These are phyloP conservation scores for Morpho achilles DNA, from an alignment of 2,888 invertebrate species.

Conservation along the genomic window DNA sequence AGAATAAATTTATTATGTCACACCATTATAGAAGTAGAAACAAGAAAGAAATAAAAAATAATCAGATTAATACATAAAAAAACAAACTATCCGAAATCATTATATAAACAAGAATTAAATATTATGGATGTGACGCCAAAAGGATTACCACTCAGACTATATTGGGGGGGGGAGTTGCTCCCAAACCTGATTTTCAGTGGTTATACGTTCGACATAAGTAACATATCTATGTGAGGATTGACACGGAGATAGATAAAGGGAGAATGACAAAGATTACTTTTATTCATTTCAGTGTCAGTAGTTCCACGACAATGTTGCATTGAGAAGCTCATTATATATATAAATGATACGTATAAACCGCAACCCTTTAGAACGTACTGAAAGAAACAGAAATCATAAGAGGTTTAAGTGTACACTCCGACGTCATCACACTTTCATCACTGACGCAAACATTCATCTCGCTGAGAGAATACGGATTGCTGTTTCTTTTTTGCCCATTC, in stretches of 20 bases:
- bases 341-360: constrained; percentile 3
- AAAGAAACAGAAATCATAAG: constrained; percentile 17
- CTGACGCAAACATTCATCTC: constrained; percentile 18
- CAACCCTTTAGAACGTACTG: constrained; percentile 2
- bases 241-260: neutral
- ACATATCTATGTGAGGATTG: neutral
- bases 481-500: constrained; percentile 23
- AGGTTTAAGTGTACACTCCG: constrained; percentile 16
- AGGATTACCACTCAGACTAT: too few species aligned
- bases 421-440: constrained; percentile 21
- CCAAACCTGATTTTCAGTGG: too few species aligned
- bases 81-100: too few species aligned
- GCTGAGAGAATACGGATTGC: constrained; percentile 21
- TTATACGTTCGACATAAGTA: neutral
- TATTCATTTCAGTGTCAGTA: neutral
- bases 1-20: too few species aligned
- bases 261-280: neutral
- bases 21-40: too few species aligned
- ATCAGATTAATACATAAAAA: too few species aligned
- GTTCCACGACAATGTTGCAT: too few species aligned
- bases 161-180: too few species aligned
- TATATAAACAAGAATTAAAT: too few species aligned
- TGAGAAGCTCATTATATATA: too few species aligned
- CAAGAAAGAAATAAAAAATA: too few species aligned
- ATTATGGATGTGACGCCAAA: too few species aligned